Percentiles rank a stretch among this genome's conserved stretches.
These are phyloP conservation scores for Meiosimyza decipiens DNA, from an alignment of 2,888 invertebrate genomes.

Conservation along the genomic window DNA sequence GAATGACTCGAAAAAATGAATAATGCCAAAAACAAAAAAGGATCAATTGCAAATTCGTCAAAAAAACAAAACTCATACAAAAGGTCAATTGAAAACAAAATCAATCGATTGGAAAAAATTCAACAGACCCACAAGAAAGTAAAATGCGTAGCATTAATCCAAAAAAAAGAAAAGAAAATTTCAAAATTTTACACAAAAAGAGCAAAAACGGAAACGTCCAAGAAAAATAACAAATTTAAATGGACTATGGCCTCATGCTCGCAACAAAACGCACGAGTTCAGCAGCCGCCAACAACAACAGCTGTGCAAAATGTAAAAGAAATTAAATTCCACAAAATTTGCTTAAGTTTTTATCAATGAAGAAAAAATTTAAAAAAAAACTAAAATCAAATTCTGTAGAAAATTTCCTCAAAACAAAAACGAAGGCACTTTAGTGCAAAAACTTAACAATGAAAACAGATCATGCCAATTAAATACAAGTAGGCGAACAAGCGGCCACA, in stretches of 20 bases:
- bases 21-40: not conserved
- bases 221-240: not conserved
- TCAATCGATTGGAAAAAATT: constrained; percentile 17
- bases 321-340: not conserved
- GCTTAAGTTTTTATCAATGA: constrained; percentile 26
- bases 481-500: constrained; percentile 17
- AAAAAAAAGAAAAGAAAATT: not conserved
- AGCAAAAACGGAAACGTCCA: constrained; percentile 15
- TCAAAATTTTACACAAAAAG: not conserved
- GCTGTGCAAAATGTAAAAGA: constrained; percentile 1
- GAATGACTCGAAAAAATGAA: not conserved
- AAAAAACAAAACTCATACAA: not conserved
- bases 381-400: not conserved
- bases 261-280: constrained; percentile 13
- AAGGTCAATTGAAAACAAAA: not conserved
- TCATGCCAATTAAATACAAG: constrained; percentile 29
- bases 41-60: not conserved
- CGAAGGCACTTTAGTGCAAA: constrained; percentile 9
- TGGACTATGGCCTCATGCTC: not conserved
- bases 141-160: constrained; percentile 23
- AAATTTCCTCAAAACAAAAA: not conserved
- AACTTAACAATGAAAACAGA: constrained; percentile 1
- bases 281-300: constrained; percentile 21
- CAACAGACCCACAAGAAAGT: not conserved
- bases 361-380: not conserved